Conservation (phyloP, 37 sponge, comb jelly and placozoan genomes). For the Amphimedon queenslandica region DNA sequence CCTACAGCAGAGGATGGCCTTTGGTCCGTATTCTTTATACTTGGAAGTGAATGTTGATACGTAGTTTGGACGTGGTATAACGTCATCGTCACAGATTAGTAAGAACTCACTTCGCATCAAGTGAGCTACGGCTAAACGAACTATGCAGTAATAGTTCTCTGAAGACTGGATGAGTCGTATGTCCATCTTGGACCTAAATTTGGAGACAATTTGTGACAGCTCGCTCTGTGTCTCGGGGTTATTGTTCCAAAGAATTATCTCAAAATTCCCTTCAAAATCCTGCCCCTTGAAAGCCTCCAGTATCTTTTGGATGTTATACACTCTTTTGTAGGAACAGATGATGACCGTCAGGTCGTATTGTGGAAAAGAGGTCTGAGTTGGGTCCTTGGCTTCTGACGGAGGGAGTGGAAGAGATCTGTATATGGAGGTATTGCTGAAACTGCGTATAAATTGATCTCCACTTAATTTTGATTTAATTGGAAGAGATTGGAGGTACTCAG, state of each 20-base stretch:
- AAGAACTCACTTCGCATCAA: slow-evolving; percentile 55
- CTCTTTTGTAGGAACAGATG: slow-evolving; percentile 52
- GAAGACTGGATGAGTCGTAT: slow-evolving; percentile 51
- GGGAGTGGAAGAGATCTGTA: slow-evolving; percentile 48
- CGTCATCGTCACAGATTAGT: slow-evolving; percentile 66
- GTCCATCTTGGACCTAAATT: slow-evolving; percentile 33
- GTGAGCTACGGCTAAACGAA: slow-evolving; percentile 43
- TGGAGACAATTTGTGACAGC: slow-evolving; percentile 11
- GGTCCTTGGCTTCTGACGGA: slow-evolving; percentile 12
- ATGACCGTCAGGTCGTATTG: slow-evolving; percentile 33
- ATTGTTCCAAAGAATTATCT: slow-evolving; percentile 69
- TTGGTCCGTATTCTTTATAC: slow-evolving; percentile 53
- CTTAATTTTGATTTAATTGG: slow-evolving; percentile 4
- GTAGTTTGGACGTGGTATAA: slow-evolving; percentile 31
- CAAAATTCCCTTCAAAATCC: slow-evolving; percentile 26
- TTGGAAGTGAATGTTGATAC: slow-evolving; percentile 38
- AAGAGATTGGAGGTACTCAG: slow-evolving; percentile 13
- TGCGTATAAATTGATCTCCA: slow-evolving; percentile 14
- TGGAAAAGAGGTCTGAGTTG: slow-evolving; percentile 40
- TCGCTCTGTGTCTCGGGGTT: slow-evolving; percentile 31
- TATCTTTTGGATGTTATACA: slow-evolving; percentile 23
- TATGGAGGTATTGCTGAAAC: slow-evolving; percentile 27
- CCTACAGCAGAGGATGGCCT: slow-evolving; percentile 44
- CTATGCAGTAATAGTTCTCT: slow-evolving; percentile 60
- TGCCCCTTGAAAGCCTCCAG: slow-evolving; percentile 37